Evolutionary conservation across 2,113 vertebrate genomes (phyloP).

Genomic region (Edolisoma coerulescens): DNA sequence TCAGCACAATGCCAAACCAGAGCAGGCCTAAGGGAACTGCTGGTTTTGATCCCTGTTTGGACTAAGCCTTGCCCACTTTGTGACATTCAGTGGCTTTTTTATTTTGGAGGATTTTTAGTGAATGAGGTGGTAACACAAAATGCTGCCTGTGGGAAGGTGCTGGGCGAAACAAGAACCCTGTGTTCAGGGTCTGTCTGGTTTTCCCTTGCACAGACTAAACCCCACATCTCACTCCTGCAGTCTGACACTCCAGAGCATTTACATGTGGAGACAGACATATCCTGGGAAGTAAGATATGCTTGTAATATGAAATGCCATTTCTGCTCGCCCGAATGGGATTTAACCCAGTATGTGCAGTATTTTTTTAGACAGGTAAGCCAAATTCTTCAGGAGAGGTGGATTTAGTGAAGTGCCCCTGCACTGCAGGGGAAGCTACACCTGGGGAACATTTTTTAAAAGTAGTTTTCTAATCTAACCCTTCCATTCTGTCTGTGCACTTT

Average conservation of each 20-base stretch:
- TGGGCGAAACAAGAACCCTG: background rate
- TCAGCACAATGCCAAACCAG: background rate
- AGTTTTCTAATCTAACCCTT: background rate
- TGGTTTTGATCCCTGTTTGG: background rate
- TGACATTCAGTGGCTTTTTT: background rate
- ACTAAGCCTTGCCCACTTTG: background rate
- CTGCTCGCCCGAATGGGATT: accelerated
- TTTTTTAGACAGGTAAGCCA: background rate
- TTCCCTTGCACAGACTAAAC: background rate
- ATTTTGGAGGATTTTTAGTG: background rate
- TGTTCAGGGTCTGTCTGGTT: background rate
- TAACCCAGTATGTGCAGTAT: background rate
- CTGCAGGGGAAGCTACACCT: background rate
- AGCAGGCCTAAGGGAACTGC: background rate
- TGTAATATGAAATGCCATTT: background rate
- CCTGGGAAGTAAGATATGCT: background rate
- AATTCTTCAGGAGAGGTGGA: background rate
- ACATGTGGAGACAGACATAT: accelerated
- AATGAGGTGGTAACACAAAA: background rate
- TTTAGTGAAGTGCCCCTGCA: background rate
- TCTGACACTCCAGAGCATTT: background rate
- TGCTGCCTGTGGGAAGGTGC: background rate
- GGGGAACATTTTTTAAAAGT: background rate
- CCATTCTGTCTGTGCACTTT: background rate
- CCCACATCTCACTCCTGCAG: background rate